Evolutionary conservation across 2,113 vertebrate species (phyloP).

Genomic region (Genyomyrus donnyi): DNA sequence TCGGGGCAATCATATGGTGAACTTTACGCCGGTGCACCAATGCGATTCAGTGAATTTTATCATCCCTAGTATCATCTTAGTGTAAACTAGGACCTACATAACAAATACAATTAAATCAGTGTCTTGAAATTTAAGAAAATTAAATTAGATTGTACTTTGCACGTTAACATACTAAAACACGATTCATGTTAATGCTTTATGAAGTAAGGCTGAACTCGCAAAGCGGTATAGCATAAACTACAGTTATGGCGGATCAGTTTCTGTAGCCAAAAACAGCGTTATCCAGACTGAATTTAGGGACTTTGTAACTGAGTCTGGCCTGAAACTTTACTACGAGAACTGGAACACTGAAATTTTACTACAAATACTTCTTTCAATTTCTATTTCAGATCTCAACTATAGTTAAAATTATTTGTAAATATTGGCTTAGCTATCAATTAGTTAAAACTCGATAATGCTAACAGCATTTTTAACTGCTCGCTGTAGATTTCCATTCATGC

Average conservation of each 20-base stretch:
- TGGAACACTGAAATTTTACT: not conserved
- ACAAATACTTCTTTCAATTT: not conserved
- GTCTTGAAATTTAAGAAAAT: not conserved
- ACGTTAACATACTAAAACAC: not conserved
- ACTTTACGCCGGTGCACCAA: not conserved
- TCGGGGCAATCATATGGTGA: not conserved
- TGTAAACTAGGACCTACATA: not conserved
- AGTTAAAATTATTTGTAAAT: not conserved
- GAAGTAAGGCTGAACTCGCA: not conserved
- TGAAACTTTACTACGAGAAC: not conserved
- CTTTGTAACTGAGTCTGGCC: not conserved
- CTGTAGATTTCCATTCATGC: not conserved
- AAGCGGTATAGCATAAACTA: not conserved
- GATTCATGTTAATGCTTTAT: not conserved
- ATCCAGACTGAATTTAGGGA: not conserved
- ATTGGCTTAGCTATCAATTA: not conserved
- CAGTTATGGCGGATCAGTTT: not conserved
- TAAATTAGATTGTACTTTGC: not conserved
- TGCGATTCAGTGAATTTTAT: not conserved
- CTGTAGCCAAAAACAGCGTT: not conserved
- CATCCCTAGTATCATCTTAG: not conserved
- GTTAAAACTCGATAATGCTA: not conserved
- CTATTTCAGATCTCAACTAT: not conserved
- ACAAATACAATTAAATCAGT: not conserved
- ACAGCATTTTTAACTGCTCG: not conserved